phyloP scores from a whole-genome alignment of 2,113 vertebrate genomes.

The Genyomyrus donnyi region DNA sequence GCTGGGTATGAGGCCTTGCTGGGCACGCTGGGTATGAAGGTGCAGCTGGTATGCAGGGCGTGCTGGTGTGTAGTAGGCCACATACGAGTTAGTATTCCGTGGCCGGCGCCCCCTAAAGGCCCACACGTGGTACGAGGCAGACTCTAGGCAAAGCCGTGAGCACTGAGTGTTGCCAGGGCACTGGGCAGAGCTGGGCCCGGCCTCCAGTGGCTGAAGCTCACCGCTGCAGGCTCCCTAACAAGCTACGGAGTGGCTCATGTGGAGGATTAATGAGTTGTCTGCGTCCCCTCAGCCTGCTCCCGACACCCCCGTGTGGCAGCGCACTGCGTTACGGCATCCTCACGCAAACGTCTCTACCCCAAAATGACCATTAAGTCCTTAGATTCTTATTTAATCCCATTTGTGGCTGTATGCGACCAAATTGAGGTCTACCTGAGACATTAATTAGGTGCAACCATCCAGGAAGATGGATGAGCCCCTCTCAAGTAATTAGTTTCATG shows the following conservation, averaged over 20 bases:
- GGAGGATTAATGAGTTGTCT: not conserved
- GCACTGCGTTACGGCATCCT: not conserved
- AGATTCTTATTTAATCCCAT: conserved; percentile 38
- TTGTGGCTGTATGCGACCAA: conserved; percentile 25
- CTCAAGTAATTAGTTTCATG: conserved; percentile 51
- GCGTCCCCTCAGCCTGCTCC: not conserved
- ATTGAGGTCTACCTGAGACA: conserved; percentile 42
- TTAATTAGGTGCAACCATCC: conserved; percentile 48
- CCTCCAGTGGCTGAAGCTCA: not conserved
- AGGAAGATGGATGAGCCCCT: conserved; percentile 49
- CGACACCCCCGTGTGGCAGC: not conserved
- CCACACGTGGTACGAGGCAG: not conserved
- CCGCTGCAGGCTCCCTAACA: not conserved
- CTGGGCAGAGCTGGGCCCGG: not conserved
- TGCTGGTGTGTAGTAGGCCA: not conserved
- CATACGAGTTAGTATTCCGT: not conserved
- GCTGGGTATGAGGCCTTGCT: too few relatives aligned
- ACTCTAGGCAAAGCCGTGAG: not conserved
- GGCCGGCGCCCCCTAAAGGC: not conserved
- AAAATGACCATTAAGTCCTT: conserved; percentile 41
- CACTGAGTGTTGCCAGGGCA: not conserved
- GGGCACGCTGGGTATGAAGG: not conserved
- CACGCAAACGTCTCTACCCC: not conserved
- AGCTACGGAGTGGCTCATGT: not conserved
- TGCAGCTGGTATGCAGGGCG: not conserved